Base-by-base conservation (phyloP, 1,140 invertebrate genomes). In the Andricus grossulariae region DNA sequence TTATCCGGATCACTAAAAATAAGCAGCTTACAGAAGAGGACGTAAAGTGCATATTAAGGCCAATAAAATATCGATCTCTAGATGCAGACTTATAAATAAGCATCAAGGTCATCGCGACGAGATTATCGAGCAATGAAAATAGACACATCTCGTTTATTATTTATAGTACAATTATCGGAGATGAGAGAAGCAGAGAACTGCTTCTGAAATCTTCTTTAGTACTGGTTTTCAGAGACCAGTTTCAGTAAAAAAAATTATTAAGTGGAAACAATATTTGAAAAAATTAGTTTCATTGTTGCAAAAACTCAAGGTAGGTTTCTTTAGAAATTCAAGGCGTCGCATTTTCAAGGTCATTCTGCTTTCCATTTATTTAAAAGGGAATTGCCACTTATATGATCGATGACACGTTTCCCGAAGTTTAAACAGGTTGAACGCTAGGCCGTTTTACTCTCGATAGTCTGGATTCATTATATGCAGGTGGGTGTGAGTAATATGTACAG, bases 121-220 rank as follows among this genome's bases (percentile, higher is more conserved):
- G 60, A 66, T 66, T 66, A 39, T 66, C 60, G 60, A 66, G 32
- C 60, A 45, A 15, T 66, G 60, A 66, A 66, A 66, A 66, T 66
- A 39, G 32, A 39, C 25, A 7, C 32, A 66, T 66, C 60, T 66
- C 15, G 32, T 39, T 60, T 39, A 66, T 66, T 66, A 66, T 66
- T 66, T 39, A 66, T 39, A 66, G 60, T 39, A 15, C 60, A 66
- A 39, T 66, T 39, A 32, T 60, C 15, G 25, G 1, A 32, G n/a
- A 66, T 21, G 15, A 32, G 52, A 55, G 54, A 8, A 55, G 18
- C 54, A 12, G 54, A 19, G 21, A 55, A 55, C 19, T 21, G 11
- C 18, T 19, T 19, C 10, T 55, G 54, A 55, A 55, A 55, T 55
- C 19, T 1, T 21, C 18, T 21, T 7, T 7, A 21, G 54, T 55